phyloP scores from a whole-genome alignment of 2,113 vertebrate genomes.

The Triplophysa siluroides region DNA sequence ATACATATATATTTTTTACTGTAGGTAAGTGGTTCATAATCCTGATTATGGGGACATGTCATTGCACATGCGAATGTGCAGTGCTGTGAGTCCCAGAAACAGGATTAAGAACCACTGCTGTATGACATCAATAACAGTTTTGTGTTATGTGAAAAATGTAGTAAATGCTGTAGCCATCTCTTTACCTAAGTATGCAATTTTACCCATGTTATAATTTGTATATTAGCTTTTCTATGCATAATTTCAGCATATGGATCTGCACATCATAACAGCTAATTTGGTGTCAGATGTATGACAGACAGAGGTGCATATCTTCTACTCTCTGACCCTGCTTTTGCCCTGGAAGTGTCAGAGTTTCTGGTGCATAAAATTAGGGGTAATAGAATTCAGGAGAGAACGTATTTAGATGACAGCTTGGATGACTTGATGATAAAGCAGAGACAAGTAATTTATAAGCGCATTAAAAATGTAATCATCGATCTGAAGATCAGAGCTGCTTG shows the following conservation, averaged over 20 bases:
- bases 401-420: constrained; percentile 56
- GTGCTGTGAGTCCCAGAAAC: no score
- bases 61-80: no score
- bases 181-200: not conserved
- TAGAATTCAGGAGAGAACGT: constrained; percentile 67
- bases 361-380: constrained; percentile 69
- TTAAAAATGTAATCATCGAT: not conserved
- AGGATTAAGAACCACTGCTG: no score
- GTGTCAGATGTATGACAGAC: not conserved
- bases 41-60: no score
- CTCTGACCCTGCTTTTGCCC: constrained; percentile 1
- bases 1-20: no score
- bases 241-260: constrained; percentile 30
- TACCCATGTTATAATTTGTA: not conserved
- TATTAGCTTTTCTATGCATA: not conserved
- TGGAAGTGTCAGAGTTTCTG: constrained; percentile 55
- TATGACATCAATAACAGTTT: not conserved
- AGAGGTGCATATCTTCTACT: constrained; percentile 16
- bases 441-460: constrained; percentile 28
- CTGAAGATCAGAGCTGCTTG: not conserved
- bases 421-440: constrained; percentile 65
- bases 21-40: no score
- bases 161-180: not conserved
- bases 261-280: constrained; percentile 1
- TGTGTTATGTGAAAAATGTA: not conserved